Percentiles rank a stretch among this genome's conserved stretches.
Evolutionary conservation across 2,888 invertebrate species (phyloP).

Genomic region (Achlya flavicornis): DNA sequence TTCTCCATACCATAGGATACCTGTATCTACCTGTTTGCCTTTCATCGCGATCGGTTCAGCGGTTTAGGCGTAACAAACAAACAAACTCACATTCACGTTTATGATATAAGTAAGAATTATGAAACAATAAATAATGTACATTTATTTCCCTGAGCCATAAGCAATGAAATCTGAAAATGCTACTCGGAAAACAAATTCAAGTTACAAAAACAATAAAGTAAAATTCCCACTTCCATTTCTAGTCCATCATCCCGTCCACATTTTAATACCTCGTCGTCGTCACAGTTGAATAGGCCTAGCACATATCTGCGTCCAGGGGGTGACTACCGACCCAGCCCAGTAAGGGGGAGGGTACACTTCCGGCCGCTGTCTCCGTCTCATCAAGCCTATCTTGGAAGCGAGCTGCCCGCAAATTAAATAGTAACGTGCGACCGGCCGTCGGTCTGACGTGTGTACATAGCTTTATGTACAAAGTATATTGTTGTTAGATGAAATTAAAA

Average conservation of each 20-base stretch:
- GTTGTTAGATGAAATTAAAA: neutral
- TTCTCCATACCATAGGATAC: too few relatives aligned
- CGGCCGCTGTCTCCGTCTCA: constrained; percentile 79
- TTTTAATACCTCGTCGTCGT: constrained; percentile 53
- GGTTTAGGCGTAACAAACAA: too few relatives aligned
- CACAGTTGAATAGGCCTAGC: constrained; percentile 69
- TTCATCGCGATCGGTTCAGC: too few relatives aligned
- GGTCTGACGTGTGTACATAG: constrained; percentile 15
- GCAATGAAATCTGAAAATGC: neutral
- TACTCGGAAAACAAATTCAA: neutral
- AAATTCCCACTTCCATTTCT: constrained; percentile 23
- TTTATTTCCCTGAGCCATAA: neutral
- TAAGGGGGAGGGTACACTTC: constrained; percentile 55
- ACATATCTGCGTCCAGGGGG: constrained; percentile 55
- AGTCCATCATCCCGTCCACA: constrained; percentile 36
- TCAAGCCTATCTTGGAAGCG: constrained; percentile 77
- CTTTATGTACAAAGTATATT: neutral
- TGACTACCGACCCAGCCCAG: constrained; percentile 31
- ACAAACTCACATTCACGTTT: too few relatives aligned
- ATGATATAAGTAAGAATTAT: too few relatives aligned
- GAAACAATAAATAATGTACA: neutral
- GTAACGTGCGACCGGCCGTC: constrained; percentile 53
- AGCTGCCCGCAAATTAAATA: constrained; percentile 79
- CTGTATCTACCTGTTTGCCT: too few relatives aligned
- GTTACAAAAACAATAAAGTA: constrained; percentile 27